Base-by-base conservation (phyloP, 2,888 invertebrate genomes). In the Callosobruchus maculatus region DNA sequence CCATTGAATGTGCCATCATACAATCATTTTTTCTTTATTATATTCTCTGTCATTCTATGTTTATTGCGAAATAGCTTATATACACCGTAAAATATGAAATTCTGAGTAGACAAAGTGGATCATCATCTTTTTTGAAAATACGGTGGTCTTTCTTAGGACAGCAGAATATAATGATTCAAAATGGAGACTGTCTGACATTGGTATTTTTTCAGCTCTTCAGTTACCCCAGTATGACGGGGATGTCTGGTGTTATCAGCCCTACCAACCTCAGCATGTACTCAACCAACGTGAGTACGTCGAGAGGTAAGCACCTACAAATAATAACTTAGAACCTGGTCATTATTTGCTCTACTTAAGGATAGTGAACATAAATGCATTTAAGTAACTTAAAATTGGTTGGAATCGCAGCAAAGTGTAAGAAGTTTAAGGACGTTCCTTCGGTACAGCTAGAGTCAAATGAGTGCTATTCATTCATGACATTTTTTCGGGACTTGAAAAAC, bases 161-260 rank as follows among this genome's bases (percentile, higher is more conserved):
- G 70, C 74, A 74, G 76, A 68, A 68, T 68, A 67, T 21, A 21
- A 22, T 20, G 22, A 22, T 21, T 22, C 2, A 21, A 68, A 21
- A 68, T 20, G 21, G 20, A 68, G 21, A 22, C 3, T 21, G 7
- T 5, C 68, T 68, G 20, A 68, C 21, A 18, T 21, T 7, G 7
- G 22, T 70, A 78, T 74, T 80, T 75, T 86, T 87, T 20, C 90
- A 97, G 97, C 93, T 98, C 84, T 96, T 97, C 90, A 96, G 95
- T 82, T 97, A 97, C 88, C 94, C 97, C 79, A 93, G 92, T 84
- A 92, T 95, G 84, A 93, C 95, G 85, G 94, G 96, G 84, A 94
- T 94, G 90, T 93, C 95, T 85, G 95, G 95, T 79, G 94, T 95
- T 82, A 95, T 96, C 86, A 95, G 95, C 85, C 95, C 96, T 82